Evolutionary conservation across 2,797 vertebrate genomes (phyloP).

Genomic region (Octomys mimax): DNA sequence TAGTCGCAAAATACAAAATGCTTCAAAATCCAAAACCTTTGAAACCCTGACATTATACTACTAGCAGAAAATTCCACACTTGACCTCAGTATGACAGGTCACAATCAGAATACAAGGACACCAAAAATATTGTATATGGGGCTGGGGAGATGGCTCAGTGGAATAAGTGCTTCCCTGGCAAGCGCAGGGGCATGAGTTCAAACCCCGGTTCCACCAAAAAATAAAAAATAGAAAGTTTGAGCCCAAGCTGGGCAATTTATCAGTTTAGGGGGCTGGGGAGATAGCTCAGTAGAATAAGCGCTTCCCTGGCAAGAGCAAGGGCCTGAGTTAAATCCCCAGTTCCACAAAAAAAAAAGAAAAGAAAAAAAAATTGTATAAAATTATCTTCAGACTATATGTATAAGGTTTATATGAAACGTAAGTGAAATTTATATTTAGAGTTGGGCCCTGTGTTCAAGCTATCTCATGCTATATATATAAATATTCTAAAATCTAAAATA

Average conservation of each 20-base stretch:
- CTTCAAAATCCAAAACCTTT: background rate
- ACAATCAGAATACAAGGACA: background rate
- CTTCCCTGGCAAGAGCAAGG: too few relatives aligned
- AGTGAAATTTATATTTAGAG: background rate
- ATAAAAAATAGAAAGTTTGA: too few relatives aligned
- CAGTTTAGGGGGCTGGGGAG: too few relatives aligned
- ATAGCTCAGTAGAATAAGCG: too few relatives aligned
- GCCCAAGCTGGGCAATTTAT: too few relatives aligned
- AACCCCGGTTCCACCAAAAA: too few relatives aligned
- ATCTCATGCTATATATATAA: background rate
- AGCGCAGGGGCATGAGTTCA: too few relatives aligned
- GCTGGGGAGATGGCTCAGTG: too few relatives aligned
- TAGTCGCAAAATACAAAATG: background rate
- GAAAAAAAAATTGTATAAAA: background rate
- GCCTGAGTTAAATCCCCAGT: too few relatives aligned
- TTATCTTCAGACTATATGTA: background rate
- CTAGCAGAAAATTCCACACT: background rate
- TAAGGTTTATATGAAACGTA: background rate
- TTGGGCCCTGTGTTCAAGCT: background rate
- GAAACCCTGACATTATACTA: background rate
- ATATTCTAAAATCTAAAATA: background rate
- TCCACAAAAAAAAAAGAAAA: background rate
- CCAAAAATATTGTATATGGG: background rate
- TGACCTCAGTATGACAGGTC: background rate
- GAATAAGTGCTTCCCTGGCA: too few relatives aligned